These are phyloP conservation scores for Micromussa lordhowensis DNA, from an alignment of 92 coral and sea anemone species.

Conservation along the genomic window DNA sequence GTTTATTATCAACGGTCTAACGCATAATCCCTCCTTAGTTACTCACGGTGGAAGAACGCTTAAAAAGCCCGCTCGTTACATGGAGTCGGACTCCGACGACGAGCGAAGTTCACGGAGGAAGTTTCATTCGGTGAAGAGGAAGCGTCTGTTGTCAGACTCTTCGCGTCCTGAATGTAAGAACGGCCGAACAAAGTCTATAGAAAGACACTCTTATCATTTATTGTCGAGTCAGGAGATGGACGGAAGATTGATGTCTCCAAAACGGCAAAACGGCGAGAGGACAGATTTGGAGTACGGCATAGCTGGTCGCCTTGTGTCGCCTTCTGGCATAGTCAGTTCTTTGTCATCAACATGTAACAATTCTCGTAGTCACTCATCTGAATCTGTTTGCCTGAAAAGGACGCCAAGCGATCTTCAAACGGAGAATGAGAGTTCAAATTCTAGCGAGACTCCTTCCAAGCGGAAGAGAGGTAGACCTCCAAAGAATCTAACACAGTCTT, in stretches of 20 bases:
- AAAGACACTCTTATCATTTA: slow-evolving; percentile 53
- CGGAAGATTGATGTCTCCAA: background rate
- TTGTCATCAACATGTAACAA: slow-evolving; percentile 34
- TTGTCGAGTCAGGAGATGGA: slow-evolving; percentile 33
- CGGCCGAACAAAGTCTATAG: slow-evolving; percentile 79
- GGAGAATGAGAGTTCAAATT: slow-evolving; percentile 30
- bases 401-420: slow-evolving; percentile 17
- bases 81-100: slow-evolving; percentile 93
- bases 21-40: slow-evolving; percentile 73
- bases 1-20: slow-evolving; percentile 83
- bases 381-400: slow-evolving; percentile 45
- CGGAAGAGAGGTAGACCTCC: slow-evolving; percentile 82
- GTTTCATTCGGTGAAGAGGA: slow-evolving; percentile 39
- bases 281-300: slow-evolving; percentile 10
- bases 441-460: slow-evolving; percentile 60
- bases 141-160: slow-evolving; percentile 46
- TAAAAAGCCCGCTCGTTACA: slow-evolving; percentile 90
- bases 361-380: slow-evolving; percentile 35
- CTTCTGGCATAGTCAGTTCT: slow-evolving; percentile 39
- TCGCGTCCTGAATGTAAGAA: slow-evolving; percentile 72
- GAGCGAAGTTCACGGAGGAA: slow-evolving; percentile 67
- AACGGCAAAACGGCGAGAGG: slow-evolving; percentile 32
- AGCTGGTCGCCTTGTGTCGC: slow-evolving; percentile 19
- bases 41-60: slow-evolving; percentile 94
- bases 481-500: slow-evolving; percentile 46